A percentile compares a stretch with the other conserved stretches of the same genome.
These are phyloP conservation scores for Melanotus villosus DNA, from an alignment of 2,888 invertebrate genomes.

Conservation along the genomic window DNA sequence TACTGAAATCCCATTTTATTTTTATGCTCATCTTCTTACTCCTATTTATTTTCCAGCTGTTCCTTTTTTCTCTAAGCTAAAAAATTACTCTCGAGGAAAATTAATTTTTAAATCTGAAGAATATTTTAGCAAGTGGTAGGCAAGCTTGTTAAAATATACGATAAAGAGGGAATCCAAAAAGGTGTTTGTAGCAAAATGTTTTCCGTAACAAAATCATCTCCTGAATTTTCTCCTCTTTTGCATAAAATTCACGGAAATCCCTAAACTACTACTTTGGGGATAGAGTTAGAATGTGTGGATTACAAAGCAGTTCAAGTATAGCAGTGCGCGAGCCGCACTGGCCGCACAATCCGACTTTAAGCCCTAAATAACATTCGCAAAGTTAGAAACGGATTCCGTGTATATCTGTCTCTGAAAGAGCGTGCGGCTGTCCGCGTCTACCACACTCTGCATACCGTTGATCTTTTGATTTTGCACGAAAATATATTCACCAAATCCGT, in stretches of 20 bases:
- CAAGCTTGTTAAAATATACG: too few species aligned
- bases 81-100: too few species aligned
- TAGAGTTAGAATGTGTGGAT: conserved; percentile 45
- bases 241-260: conserved; percentile 38
- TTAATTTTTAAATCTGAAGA: too few species aligned
- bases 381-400: conserved; percentile 51
- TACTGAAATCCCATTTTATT: too few species aligned
- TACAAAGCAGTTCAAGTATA: conserved; percentile 50
- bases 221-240: conserved; percentile 22
- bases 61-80: too few species aligned
- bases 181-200: neutral
- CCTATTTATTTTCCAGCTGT: too few species aligned
- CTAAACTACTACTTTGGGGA: conserved; percentile 41
- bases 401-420: conserved; percentile 48
- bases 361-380: conserved; percentile 55
- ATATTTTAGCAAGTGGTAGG: too few species aligned
- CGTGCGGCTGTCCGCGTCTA: conserved; percentile 42
- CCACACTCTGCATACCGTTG: conserved; percentile 54
- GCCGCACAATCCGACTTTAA: conserved; percentile 53
- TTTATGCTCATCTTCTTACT: too few species aligned
- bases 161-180: neutral
- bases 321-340: conserved; percentile 43
- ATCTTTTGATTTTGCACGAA: conserved; percentile 50
- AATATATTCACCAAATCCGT: conserved; percentile 50
- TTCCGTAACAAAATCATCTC: neutral